Percentiles rank a stretch among this genome's conserved stretches.
These are phyloP conservation scores for Antedon mediterranea DNA, from an alignment of 53 echinoderm and acorn worm species.

Conservation along the genomic window DNA sequence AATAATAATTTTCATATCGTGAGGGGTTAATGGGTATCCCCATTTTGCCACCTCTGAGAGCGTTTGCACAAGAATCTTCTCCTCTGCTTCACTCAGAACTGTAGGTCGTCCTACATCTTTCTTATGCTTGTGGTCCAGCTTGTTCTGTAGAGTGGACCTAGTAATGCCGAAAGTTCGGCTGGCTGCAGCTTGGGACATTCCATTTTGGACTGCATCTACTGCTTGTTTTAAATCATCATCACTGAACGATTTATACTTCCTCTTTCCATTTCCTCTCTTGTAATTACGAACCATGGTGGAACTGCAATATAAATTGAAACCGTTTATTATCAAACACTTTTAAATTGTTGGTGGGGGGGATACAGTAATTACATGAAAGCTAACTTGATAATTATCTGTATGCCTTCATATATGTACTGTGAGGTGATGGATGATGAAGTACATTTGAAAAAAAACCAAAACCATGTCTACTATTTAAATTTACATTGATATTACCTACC, in stretches of 20 bases:
- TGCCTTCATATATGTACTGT: too few species aligned
- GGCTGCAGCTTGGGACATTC: too few species aligned
- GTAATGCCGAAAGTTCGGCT: neutral
- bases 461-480: too few species aligned
- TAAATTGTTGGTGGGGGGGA: too few species aligned
- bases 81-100: neutral
- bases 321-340: neutral
- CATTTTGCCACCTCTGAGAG: neutral
- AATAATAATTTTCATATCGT: neutral
- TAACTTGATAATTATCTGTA: too few species aligned
- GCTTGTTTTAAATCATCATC: neutral
- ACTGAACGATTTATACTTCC: slow-evolving; percentile 4
- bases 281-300: slow-evolving; percentile 5
- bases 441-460: too few species aligned
- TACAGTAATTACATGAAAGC: too few species aligned
- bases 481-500: too few species aligned
- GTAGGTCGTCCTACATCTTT: neutral
- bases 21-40: neutral
- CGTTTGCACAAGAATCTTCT: neutral
- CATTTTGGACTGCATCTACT: neutral
- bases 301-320: too few species aligned
- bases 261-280: slow-evolving; percentile 1
- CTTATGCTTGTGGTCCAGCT: neutral
- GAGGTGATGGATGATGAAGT: too few species aligned
- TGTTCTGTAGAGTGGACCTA: neutral